These are phyloP conservation scores for Drosophila cardini DNA, from an alignment of 1,140 invertebrate species.

Conservation along the genomic window DNA sequence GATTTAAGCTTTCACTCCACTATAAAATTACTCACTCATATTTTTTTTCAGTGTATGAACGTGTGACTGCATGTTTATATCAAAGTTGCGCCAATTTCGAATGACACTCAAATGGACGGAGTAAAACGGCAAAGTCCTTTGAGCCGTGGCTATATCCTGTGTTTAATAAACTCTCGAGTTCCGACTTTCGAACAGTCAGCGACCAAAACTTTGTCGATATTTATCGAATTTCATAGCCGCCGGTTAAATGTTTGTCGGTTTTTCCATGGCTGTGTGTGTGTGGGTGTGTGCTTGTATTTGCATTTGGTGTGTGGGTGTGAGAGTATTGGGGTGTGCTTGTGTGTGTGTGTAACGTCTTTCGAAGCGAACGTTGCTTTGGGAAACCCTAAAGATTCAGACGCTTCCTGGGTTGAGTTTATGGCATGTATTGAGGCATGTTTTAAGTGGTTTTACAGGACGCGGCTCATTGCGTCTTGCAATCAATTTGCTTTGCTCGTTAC, in stretches of 20 bases:
- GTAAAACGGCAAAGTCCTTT: conserved; percentile 10
- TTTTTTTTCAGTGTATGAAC: background rate
- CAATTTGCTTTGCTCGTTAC: conserved; percentile 78
- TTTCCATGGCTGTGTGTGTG: conserved; percentile 25
- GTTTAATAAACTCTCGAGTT: conserved; percentile 73
- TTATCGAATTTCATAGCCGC: conserved; percentile 80
- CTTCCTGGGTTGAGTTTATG: conserved; percentile 73
- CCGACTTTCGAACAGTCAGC: conserved; percentile 35
- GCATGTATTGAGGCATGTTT: conserved; percentile 84
- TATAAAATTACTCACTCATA: too few relatives aligned
- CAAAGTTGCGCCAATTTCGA: conserved; percentile 65
- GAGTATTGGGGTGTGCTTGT: conserved; percentile 14
- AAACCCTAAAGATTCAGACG: conserved; percentile 27
- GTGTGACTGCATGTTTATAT: conserved; percentile 70
- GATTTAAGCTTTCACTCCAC: too few relatives aligned
- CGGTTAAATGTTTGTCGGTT: conserved; percentile 79
- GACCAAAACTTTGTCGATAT: conserved; percentile 76
- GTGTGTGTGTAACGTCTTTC: conserved; percentile 12
- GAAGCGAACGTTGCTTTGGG: conserved; percentile 25
- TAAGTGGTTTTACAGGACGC: conserved; percentile 84
- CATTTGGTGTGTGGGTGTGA: conserved; percentile 27
- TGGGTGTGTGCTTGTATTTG: conserved; percentile 29
- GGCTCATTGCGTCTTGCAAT: conserved; percentile 84
- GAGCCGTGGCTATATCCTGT: conserved; percentile 62
- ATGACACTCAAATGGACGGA: conserved; percentile 45